A percentile compares a stretch with the other conserved stretches of the same genome.
Conservation (phyloP, 2,113 vertebrate species). For the Poeciliopsis turrubarensis region DNA sequence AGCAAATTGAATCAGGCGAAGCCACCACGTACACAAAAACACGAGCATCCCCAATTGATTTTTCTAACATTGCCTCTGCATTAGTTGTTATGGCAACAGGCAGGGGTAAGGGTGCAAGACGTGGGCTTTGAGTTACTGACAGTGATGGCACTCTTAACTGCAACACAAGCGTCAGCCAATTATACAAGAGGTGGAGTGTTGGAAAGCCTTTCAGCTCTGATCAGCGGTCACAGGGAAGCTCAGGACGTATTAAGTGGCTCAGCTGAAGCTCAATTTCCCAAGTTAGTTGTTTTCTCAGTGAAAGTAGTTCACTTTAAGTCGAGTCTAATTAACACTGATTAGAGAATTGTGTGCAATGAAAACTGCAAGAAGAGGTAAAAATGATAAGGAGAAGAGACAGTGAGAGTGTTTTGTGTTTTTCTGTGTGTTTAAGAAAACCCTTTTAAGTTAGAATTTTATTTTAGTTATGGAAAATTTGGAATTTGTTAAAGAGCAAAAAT, state of each 20-base stretch:
- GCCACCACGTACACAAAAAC: not conserved
- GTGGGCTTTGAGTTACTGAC: conserved; percentile 17
- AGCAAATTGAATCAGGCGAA: not conserved
- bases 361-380: conserved; percentile 12
- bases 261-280: conserved; percentile 33
- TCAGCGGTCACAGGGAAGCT: conserved; percentile 12
- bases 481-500: not conserved
- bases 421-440: not conserved
- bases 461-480: not conserved
- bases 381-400: conserved; percentile 9
- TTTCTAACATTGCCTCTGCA: not conserved
- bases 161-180: conserved; percentile 37
- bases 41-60: not conserved
- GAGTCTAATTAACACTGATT: conserved; percentile 45
- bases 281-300: conserved; percentile 44
- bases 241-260: conserved; percentile 37
- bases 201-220: conserved; percentile 14
- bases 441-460: not conserved
- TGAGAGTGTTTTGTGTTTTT: not conserved
- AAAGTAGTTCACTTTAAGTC: conserved; percentile 49
- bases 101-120: not conserved
- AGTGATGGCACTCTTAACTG: conserved; percentile 23
- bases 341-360: conserved; percentile 21
- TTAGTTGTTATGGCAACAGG: conserved; percentile 43
- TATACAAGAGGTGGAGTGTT: conserved; percentile 30